Base-by-base conservation (phyloP, 1,140 invertebrate species). In the Zaprionus davidi region DNA sequence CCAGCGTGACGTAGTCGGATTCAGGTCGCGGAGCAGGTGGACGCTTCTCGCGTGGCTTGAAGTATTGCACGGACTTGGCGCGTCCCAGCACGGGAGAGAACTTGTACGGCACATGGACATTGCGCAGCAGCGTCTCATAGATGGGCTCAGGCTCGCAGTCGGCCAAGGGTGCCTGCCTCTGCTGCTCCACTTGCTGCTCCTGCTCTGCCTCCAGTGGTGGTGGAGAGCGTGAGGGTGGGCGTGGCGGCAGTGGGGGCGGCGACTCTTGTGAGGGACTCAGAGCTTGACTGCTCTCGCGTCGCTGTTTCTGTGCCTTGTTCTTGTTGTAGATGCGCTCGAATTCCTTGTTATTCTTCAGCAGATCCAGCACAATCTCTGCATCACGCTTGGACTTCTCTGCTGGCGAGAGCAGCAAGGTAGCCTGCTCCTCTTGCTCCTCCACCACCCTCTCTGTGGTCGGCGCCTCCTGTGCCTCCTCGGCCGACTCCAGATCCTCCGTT, bases 281-380 rank as follows among this genome's bases (percentile, higher is more conserved):
- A 7, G 76, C 9, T 20, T 74, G 65, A 44, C 34, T 66, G 51
- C 80, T 85, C 2, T 91, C 91, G 3, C 82, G 71, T 6, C 95
- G 81, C 93, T 95, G 92, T 93, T 93, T 78, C 94, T 93, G 85
- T 95, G 96, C 83, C 95, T 96, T 75, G 59, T 64, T 75, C 67
- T 75, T 75, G 62, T 95, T 96, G 13, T 97, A 92, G 22, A 97
- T 94, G 67, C 96, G 95, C 75, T 97, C 96, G 71, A 97, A 97
- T 78, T 97, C 96, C 79, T 96, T 94, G 83, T 96, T 97, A 82
- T 97, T 96, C 94, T 97, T 96, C 2, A 98, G 93, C 20, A 98
- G 93, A 88, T 97, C 96, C 15, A 96, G 95, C 24, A 98, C 96
- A 34, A 98, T 97, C 84, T 93, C 85, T 0, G 91, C 87, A 79